Conservation (phyloP, 64 coral and sea anemone genomes). For the Porites australiensis region DNA sequence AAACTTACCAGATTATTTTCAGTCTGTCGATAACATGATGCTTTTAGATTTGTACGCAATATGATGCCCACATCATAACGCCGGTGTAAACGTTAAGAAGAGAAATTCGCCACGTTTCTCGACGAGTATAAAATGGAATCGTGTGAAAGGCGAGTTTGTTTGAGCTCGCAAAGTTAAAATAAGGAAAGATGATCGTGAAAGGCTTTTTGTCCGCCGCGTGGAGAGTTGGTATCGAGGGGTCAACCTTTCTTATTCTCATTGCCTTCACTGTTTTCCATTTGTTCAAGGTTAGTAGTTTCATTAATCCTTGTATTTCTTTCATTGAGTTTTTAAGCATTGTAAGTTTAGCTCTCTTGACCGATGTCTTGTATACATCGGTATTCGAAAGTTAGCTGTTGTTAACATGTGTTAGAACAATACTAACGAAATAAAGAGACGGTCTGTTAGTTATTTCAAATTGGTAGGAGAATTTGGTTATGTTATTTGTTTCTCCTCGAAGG, state of each 20-base stretch:
- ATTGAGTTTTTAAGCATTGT: too few relatives aligned
- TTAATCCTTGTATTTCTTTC: not conserved
- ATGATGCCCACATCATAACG: not conserved
- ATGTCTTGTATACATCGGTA: too few relatives aligned
- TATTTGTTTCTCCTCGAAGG: not conserved
- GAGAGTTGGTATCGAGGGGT: conserved; percentile 14
- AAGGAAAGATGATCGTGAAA: not conserved
- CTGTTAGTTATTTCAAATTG: not conserved
- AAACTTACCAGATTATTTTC: not conserved
- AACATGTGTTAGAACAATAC: too few relatives aligned
- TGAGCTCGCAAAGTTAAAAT: not conserved
- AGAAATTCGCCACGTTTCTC: not conserved
- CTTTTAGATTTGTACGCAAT: not conserved
- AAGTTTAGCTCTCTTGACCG: not conserved
- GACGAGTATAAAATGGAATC: not conserved
- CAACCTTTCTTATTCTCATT: not conserved
- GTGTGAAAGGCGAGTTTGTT: not conserved
- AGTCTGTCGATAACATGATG: not conserved
- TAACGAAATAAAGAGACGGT: too few relatives aligned
- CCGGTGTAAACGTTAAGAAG: not conserved
- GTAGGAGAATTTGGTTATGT: not conserved
- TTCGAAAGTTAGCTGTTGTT: too few relatives aligned
- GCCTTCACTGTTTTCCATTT: not conserved
- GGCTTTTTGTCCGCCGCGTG: conserved; percentile 1
- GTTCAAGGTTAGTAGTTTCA: not conserved